phyloP scores from a whole-genome alignment of 2,797 vertebrate genomes.

The Leuciscus waleckii region DNA sequence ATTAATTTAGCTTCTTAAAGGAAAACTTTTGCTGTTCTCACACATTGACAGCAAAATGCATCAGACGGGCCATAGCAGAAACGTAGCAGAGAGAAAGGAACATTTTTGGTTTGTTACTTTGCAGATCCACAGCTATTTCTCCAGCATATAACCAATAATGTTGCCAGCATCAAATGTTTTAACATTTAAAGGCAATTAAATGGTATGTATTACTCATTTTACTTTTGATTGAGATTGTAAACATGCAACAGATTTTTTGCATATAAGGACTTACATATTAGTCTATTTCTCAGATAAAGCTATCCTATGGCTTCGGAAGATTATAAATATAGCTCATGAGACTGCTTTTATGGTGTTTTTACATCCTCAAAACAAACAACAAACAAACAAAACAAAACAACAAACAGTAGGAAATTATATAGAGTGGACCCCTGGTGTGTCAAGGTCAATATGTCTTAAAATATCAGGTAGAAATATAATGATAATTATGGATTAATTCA shows the following conservation, averaged over 20 bases:
- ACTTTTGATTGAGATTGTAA: background rate
- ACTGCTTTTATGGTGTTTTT: background rate
- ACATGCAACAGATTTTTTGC: background rate
- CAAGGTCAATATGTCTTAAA: background rate
- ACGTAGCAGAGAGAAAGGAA: background rate
- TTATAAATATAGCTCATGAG: background rate
- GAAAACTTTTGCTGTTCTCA: slow-evolving; percentile 22
- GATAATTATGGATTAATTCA: background rate
- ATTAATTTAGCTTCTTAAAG: slow-evolving; percentile 27
- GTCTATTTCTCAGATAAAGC: background rate
- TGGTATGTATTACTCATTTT: background rate
- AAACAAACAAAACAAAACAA: background rate
- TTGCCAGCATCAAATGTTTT: background rate
- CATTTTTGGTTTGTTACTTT: background rate
- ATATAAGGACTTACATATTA: background rate
- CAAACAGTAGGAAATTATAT: background rate
- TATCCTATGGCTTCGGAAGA: background rate
- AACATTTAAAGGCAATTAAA: background rate
- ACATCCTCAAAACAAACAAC: background rate
- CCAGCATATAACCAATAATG: background rate
- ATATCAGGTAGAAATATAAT: background rate
- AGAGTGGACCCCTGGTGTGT: background rate
- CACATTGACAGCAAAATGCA: slow-evolving; percentile 21
- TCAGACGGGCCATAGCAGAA: background rate
- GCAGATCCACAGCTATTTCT: background rate